phyloP scores from a whole-genome alignment of 2,113 vertebrate species.

The Zosterops hypoxanthus region DNA sequence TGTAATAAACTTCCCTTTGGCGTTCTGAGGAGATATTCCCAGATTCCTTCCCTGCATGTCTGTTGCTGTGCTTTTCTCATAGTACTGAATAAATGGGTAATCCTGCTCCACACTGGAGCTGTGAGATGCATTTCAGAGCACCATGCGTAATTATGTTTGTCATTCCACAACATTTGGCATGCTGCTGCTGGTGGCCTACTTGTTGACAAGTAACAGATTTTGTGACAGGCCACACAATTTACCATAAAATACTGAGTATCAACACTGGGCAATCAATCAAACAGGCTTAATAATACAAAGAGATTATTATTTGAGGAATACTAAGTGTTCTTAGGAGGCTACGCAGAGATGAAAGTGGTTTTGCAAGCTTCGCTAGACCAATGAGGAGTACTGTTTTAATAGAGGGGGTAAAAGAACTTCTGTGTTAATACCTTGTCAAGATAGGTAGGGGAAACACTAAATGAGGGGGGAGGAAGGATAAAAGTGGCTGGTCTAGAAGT shows the following conservation, averaged over 20 bases:
- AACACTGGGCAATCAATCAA: conserved; percentile 60
- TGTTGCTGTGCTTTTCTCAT: neutral
- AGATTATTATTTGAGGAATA: conserved; percentile 32
- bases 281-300: conserved; percentile 6
- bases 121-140: conserved; percentile 51
- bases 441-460: neutral
- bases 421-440: neutral
- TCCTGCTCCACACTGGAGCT: neutral
- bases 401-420: neutral
- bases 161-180: conserved; percentile 53
- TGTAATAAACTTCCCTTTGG: neutral
- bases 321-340: neutral
- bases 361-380: neutral
- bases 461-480: neutral
- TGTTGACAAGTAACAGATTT: conserved; percentile 66
- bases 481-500: neutral
- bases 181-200: conserved; percentile 55
- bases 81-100: neutral
- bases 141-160: conserved; percentile 43
- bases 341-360: neutral
- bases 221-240: conserved; percentile 62
- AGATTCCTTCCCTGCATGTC: neutral
- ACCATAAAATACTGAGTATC: conserved; percentile 56
- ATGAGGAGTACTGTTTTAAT: neutral
- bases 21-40: neutral